Evolutionary conservation across 2,888 invertebrate genomes (phyloP), one percentile per base, ranked within the genome.

Genomic region (Drosophila ochracea): DNA sequence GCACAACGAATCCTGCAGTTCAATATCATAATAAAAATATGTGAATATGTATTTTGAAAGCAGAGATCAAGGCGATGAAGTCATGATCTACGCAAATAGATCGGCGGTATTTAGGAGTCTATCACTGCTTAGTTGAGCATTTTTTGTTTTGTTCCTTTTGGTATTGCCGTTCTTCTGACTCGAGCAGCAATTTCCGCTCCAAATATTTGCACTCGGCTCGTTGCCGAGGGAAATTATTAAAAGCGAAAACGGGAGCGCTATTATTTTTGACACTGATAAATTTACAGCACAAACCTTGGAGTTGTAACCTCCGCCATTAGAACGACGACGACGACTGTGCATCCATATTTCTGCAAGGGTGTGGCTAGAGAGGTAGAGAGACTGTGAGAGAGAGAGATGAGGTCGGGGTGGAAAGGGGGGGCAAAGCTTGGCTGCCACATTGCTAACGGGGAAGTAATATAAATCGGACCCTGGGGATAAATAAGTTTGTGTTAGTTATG

Each of bases 401-500:
- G 4, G 4, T 35, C 16, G 25, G 30, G 25, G 31, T 16, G 25
- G 43, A 25, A 19, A 39, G 28, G 4, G 28, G 73, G 13, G 35
- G 25, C 35, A 37, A 50, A 39, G 57, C 50, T 35, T n/a, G 55
- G 35, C 68, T 68, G 70, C 59, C 69, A 73, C 78, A 68, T 82
- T 78, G 78, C 87, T 80, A 80, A 82, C 80, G 82, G 80, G 82
- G 77, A 87, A 89, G 89, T 85, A 90, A 87, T 89, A 91, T 90
- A 91, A 90, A 91, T 91, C 83, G 87, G 78, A 75, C 91, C 80
- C 82, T 59, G 61, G 89, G 87, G 84, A 89, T 82, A 87, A 90
- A 91, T 89, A 91, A 87, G 82, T 91, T 90, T 90, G 76, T 80
- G 82, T 91, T 91, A 91, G 89, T 85, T 91, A 88, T 89, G 91